These are phyloP conservation scores for Drosophila navojoa DNA, from an alignment of 1,140 invertebrate species.

Conservation along the genomic window DNA sequence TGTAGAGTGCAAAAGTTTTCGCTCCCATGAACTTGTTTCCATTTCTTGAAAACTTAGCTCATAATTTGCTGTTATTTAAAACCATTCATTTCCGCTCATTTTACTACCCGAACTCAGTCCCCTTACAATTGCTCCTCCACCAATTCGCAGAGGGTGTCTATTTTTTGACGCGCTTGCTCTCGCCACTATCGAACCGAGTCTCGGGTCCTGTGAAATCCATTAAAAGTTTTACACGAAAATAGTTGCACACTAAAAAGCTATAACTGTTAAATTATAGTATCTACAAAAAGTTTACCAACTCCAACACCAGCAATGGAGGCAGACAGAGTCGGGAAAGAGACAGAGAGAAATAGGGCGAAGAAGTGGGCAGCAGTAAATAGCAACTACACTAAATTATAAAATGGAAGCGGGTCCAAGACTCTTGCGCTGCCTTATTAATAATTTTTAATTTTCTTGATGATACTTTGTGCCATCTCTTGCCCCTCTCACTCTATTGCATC, in stretches of 20 bases:
- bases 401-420: conserved; percentile 60
- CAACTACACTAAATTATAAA: conserved; percentile 72
- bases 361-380: conserved; percentile 36
- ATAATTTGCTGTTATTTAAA: conserved; percentile 83
- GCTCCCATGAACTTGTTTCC: conserved; percentile 44
- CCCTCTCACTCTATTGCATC: not conserved
- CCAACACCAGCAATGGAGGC: not conserved
- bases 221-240: conserved; percentile 82
- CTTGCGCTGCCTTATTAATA: conserved; percentile 71
- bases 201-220: conserved; percentile 73
- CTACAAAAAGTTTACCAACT: conserved; percentile 58
- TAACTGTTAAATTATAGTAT: conserved; percentile 80
- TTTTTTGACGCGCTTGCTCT: conserved; percentile 68
- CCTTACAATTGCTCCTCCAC: not conserved
- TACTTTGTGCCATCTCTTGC: conserved; percentile 16
- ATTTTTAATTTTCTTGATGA: conserved; percentile 82
- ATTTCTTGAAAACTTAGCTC: conserved; percentile 66
- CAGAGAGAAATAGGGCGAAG: conserved; percentile 4
- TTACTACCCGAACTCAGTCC: conserved; percentile 55
- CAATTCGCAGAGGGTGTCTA: conserved; percentile 58
- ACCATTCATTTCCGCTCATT: conserved; percentile 82
- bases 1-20: conserved; percentile 61
- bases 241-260: conserved; percentile 81
- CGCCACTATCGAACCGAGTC: conserved; percentile 57
- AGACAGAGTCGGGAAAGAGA: not conserved